Percentiles rank a stretch among this genome's conserved stretches.
Conservation (phyloP, 2,888 invertebrate genomes). For the Sisyra terminalis region DNA sequence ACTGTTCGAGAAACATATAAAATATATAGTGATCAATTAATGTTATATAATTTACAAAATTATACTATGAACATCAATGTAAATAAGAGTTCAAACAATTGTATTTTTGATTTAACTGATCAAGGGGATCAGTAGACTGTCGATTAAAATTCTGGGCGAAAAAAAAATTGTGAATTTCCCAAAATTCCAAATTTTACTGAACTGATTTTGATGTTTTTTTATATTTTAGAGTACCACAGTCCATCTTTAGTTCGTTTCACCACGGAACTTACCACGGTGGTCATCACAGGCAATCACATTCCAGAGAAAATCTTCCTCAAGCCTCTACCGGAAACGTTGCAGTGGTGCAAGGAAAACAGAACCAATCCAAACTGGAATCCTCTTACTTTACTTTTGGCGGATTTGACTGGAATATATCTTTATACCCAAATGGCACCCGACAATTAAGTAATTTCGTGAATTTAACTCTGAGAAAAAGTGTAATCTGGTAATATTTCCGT, state of each 20-base stretch:
- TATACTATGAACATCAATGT: too few relatives aligned
- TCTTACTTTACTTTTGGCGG: conserved; percentile 63
- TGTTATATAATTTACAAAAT: too few relatives aligned
- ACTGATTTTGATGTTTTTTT: too few relatives aligned
- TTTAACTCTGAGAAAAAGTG: not conserved
- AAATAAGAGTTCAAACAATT: too few relatives aligned
- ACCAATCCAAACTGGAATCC: conserved; percentile 33
- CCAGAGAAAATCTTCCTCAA: conserved; percentile 18
- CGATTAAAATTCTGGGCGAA: too few relatives aligned
- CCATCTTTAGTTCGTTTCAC: conserved; percentile 20
- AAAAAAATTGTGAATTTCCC: too few relatives aligned
- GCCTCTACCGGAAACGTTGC: conserved; percentile 20
- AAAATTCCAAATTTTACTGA: too few relatives aligned
- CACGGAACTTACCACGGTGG: conserved; percentile 7
- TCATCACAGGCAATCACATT: conserved; percentile 10
- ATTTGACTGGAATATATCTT: conserved; percentile 64
- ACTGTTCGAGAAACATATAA: too few relatives aligned
- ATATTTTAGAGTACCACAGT: conserved; percentile 34
- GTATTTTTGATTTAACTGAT: too few relatives aligned
- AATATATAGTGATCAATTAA: too few relatives aligned
- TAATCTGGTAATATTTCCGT: conserved; percentile 2
- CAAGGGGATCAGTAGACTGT: too few relatives aligned
- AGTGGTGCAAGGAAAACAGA: conserved; percentile 14
- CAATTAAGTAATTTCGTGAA: conserved; percentile 1
- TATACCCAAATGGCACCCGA: conserved; percentile 32